Conservation (phyloP, 2,888 invertebrate species). For the Crioceris asparagi region DNA sequence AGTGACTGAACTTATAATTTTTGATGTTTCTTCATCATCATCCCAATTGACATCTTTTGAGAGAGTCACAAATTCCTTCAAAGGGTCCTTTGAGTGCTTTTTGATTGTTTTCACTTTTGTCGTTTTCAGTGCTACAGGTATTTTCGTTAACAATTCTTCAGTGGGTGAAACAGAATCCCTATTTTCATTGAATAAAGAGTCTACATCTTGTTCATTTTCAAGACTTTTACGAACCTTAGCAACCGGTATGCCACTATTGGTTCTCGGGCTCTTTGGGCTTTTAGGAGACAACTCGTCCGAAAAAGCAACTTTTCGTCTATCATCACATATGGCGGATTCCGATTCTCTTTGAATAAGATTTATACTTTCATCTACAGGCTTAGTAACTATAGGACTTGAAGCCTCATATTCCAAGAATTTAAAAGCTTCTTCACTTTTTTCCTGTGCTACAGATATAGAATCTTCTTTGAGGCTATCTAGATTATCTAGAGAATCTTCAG, state of each 20-base stretch:
- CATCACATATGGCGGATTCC: constrained; percentile 14
- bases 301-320: too few relatives aligned
- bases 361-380: constrained; percentile 13
- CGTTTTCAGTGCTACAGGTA: constrained; percentile 34
- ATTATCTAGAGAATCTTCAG: constrained; percentile 35
- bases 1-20: constrained; percentile 19
- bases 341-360: constrained; percentile 21
- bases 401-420: constrained; percentile 36
- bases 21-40: constrained; percentile 26
- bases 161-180: too few relatives aligned
- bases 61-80: constrained; percentile 37
- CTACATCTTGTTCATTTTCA: constrained; percentile 27
- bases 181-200: constrained; percentile 21
- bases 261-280: constrained; percentile 18
- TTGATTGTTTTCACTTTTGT: constrained; percentile 41
- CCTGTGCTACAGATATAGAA: constrained; percentile 29
- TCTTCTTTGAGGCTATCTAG: constrained; percentile 33
- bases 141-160: constrained; percentile 30
- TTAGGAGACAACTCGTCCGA: constrained; percentile 13
- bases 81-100: constrained; percentile 40
- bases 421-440: constrained; percentile 36
- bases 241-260: constrained; percentile 33
- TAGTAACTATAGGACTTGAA: constrained; percentile 19
- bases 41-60: constrained; percentile 39
- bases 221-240: constrained; percentile 27